Conservation (phyloP, 2,888 invertebrate species). For the Scaptodrosophila latifasciaeformis region DNA sequence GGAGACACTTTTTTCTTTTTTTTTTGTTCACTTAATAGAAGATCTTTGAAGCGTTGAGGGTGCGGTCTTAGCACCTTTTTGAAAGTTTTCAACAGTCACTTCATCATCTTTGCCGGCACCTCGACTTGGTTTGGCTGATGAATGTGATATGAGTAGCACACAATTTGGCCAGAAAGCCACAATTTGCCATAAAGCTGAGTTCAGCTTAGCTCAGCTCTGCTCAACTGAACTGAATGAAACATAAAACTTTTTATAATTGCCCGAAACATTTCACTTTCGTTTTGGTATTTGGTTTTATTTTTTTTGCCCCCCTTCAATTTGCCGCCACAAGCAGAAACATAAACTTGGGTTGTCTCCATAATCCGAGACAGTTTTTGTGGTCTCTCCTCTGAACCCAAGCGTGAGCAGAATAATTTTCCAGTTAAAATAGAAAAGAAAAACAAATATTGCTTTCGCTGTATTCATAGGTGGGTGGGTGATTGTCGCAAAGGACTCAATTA, state of each 20-base stretch:
- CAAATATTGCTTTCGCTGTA: constrained; percentile 59
- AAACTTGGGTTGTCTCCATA: constrained; percentile 43
- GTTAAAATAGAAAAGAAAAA: too few species aligned
- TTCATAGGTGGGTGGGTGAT: constrained; percentile 41
- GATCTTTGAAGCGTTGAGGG: too few species aligned
- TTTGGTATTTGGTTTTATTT: constrained; percentile 33
- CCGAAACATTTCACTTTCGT: constrained; percentile 64
- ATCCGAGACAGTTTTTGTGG: too few species aligned
- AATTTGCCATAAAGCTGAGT: constrained; percentile 6
- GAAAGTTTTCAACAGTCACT: too few species aligned
- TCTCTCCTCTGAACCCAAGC: too few species aligned
- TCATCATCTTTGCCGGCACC: too few species aligned
- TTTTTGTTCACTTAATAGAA: too few species aligned
- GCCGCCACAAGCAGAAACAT: constrained; percentile 27
- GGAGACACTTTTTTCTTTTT: neutral
- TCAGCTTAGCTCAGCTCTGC: neutral
- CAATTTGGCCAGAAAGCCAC: constrained; percentile 17
- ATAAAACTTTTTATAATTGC: constrained; percentile 69
- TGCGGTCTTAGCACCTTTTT: neutral
- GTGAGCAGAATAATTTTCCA: constrained; percentile 67
- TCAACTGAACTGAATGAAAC: constrained; percentile 43
- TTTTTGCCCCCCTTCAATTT: constrained; percentile 37
- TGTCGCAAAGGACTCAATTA: constrained; percentile 31
- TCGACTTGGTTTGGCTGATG: too few species aligned
- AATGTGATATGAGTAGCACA: constrained; percentile 57